These are phyloP conservation scores for Mimumesa dahlbomi DNA, from an alignment of 2,888 invertebrate genomes.

Conservation along the genomic window DNA sequence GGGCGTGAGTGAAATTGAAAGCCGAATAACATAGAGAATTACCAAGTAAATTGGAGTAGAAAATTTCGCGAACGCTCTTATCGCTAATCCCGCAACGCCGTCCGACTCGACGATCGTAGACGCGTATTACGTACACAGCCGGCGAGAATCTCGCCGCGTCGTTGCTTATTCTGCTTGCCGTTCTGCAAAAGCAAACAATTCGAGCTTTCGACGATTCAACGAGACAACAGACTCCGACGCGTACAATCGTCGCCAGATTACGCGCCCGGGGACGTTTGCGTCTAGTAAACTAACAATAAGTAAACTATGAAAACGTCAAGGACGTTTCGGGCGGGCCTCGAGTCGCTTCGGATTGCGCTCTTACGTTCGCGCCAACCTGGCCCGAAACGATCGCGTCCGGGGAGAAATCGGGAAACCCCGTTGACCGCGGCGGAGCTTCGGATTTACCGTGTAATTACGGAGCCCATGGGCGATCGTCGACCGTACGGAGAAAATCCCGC, in stretches of 20 bases:
- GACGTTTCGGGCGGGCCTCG: no score
- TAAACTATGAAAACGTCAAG: no score
- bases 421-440: no score
- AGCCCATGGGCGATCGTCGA: constrained; percentile 25
- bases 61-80: no score
- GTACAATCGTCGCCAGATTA: background rate
- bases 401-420: no score
- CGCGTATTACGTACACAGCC: background rate
- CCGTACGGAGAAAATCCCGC: constrained; percentile 22
- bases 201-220: constrained; percentile 1
- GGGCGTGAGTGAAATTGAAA: no score
- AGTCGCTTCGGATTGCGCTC: no score
- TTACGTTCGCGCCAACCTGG: no score
- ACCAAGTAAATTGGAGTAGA: no score
- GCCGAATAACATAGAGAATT: no score
- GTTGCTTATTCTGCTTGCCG: background rate
- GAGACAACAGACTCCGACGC: background rate
- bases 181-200: background rate
- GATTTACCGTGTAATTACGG: constrained; percentile 35
- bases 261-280: background rate
- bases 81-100: no score
- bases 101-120: constrained; percentile 4
- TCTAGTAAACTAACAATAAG: background rate
- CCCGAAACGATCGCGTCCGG: no score
- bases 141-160: constrained; percentile 4